Evolutionary conservation across 2,888 invertebrate genomes (phyloP), one percentile per base, ranked within the genome.

Genomic region (Saturnia japonica): DNA sequence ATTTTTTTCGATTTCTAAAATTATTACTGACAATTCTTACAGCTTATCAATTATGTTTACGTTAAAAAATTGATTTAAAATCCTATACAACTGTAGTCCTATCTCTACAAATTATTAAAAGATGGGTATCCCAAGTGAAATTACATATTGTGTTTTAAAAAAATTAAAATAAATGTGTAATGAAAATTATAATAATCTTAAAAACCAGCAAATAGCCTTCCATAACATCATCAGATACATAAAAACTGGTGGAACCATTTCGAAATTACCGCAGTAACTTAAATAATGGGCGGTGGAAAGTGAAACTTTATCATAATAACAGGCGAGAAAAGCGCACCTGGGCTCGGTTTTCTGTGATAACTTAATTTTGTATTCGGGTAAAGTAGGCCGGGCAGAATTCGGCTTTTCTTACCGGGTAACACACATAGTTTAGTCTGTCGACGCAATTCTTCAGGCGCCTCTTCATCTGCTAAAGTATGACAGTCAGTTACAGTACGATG

Each of bases 241-340:
- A 60, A 60, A 64, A 64, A 34, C 64, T 22, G 64, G 74, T 70
- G 71, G 66, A 68, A 70, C 72, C 71, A 81, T 81, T 79, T 67
- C 71, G 75, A 80, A 81, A 77, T 80, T 77, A 76, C 76, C 68
- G 60, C 73, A 71, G 72, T 72, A 73, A 74, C 72, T 74, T 74
- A 73, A 73, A 77, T 76, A 85, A 85, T 84, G 80, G 82, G 73
- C 71, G 75, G 69, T 75, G 74, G 79, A 80, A 81, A 83, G 83
- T 82, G 81, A 79, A 78, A 80, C 81, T 86, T 80, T 84, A 81
- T 86, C 86, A 85, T 85, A 85, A 86, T 86, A 86, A 85, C 80
- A 82, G 85, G 77, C 84, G 82, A 83, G 80, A 84, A 82, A 77
- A 71, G 73, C 79, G 76, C 86, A 86, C 85, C 86, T 86, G 86